Conservation (phyloP, 1,140 invertebrate species). For the Cydia fagiglandana region DNA sequence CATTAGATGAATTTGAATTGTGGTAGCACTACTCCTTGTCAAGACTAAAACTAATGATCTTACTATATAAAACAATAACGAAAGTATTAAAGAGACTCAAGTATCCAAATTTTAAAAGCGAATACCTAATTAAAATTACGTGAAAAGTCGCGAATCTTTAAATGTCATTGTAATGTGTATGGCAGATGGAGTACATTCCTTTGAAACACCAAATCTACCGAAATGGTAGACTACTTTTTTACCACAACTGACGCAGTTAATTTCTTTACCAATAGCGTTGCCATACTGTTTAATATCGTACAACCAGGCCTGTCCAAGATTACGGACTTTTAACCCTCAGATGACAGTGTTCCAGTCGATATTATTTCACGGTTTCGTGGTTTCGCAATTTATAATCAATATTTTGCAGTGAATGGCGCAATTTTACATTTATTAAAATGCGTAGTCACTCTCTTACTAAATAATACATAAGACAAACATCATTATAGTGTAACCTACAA, state of each 20-base stretch:
- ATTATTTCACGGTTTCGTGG: conserved; percentile 45
- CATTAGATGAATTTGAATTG: too few relatives aligned
- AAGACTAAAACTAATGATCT: too few relatives aligned
- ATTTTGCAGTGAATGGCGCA: neutral
- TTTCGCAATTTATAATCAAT: conserved; percentile 38
- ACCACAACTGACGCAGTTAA: too few relatives aligned
- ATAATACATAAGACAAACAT: too few relatives aligned
- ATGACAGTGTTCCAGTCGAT: conserved; percentile 50
- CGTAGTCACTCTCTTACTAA: too few relatives aligned
- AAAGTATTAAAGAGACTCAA: neutral
- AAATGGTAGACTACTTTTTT: too few relatives aligned
- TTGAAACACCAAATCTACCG: too few relatives aligned
- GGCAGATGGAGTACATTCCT: too few relatives aligned
- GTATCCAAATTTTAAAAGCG: neutral
- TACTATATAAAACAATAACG: too few relatives aligned
- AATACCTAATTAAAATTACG: neutral
- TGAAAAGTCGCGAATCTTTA: neutral
- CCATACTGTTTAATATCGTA: conserved; percentile 14
- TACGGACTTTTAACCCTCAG: conserved; percentile 38
- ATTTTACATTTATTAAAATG: too few relatives aligned
- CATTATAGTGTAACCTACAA: too few relatives aligned
- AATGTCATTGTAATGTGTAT: neutral
- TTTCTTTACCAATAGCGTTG: neutral
- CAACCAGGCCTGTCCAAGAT: conserved; percentile 35
- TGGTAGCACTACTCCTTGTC: too few relatives aligned